Base-by-base conservation (phyloP, 2,888 invertebrate species). In the Acrocera orbiculus region DNA sequence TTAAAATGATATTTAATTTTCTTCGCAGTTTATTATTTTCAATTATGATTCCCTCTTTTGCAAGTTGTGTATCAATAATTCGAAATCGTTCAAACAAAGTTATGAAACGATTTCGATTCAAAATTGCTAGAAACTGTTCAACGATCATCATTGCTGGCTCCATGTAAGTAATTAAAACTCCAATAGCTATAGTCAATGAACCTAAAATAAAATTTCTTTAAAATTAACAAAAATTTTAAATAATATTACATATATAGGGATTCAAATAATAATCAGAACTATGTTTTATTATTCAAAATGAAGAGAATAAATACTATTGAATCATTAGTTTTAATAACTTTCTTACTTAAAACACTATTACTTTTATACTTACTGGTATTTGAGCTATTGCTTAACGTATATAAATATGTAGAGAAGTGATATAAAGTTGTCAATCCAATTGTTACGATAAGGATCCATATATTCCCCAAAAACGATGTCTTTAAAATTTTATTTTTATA, bases 151-250 rank as follows among this genome's bases (percentile, higher is more conserved):
- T 60, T 6, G 52, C 43, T 4, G 60, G 47, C 5, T 53, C 55
- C 37, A 61, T 54, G 35, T 61, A 60, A 14, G 54, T 55, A 19
- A 61, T 43, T 40, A 60, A 58, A 3, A 60, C 37, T 8, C 59
- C 58, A 46, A 61, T 60, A 1, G 58, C 58, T 33, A 52, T 52
- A 5, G 60, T 61, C 14, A 61, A 40, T 6, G 61, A 54, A 29
- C 54, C 60, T 57, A 17, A 4, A 32, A 40, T 11, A 30, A 23
- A 20, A 30, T 27, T 30, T 24, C 5, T n/a, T 13, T 16, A 22
- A 14, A 9, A 22, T n/a, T n/a, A 20, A 16, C 16, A 16, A 32
- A 27, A 27, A n/a, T n/a, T n/a, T n/a, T n/a, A n/a, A n/a, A n/a
- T n/a, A n/a, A n/a, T n/a, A n/a, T n/a, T n/a, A n/a, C n/a, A n/a